phyloP scores from a whole-genome alignment of 2,888 invertebrate genomes.

The Lasioglossum pauxillum region DNA sequence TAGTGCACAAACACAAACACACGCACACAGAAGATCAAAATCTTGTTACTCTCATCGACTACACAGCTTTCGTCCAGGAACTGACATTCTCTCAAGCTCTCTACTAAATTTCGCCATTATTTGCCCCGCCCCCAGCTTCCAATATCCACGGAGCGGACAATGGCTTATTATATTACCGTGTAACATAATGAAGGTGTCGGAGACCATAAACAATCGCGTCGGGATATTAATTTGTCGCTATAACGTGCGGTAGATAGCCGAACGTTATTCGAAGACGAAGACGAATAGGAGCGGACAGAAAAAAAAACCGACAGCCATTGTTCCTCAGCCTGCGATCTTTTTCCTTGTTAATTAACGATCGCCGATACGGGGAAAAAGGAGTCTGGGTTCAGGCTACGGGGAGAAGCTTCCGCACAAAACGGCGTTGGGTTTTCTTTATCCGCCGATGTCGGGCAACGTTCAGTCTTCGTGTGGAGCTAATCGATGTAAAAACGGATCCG shows the following conservation, averaged over 20 bases:
- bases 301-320: constrained; percentile 10
- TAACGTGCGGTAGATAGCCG: not conserved
- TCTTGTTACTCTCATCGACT: not conserved
- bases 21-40: not conserved
- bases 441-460: not conserved
- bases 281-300: not conserved
- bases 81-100: not conserved
- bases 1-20: too few relatives aligned
- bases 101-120: not conserved
- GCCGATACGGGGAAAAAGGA: not conserved
- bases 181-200: constrained; percentile 10
- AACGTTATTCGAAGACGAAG: not conserved
- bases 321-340: not conserved
- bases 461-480: constrained; percentile 11
- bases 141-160: not conserved
- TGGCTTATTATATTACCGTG: constrained; percentile 2
- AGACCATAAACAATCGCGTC: constrained; percentile 4
- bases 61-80: not conserved
- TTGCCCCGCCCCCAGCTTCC: not conserved
- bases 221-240: constrained; percentile 12
- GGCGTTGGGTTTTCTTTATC: constrained; percentile 3
- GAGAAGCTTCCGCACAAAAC: not conserved
- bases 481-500: constrained; percentile 26
- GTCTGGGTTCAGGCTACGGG: not conserved
- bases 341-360: constrained; percentile 37